Evolutionary conservation across 2,888 invertebrate genomes (phyloP).

Genomic region (Diabrotica balteata): DNA sequence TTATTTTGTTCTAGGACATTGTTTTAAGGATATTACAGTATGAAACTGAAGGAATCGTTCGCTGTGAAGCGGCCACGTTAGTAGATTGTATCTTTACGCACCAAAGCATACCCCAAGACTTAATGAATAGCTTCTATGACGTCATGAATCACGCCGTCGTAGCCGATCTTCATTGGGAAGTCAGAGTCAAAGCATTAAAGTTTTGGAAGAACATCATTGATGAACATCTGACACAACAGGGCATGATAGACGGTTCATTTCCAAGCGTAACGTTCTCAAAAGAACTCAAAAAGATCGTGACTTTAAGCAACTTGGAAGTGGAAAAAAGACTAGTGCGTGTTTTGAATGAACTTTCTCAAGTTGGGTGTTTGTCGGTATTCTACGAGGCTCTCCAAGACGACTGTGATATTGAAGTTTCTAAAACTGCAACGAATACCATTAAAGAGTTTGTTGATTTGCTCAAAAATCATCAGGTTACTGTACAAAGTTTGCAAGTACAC

Average conservation of each 20-base stretch:
- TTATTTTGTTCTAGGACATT: constrained; percentile 55
- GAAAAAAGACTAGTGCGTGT: constrained; percentile 70
- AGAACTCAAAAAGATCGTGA: constrained; percentile 79
- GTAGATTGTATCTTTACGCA: constrained; percentile 72
- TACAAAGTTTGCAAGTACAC: constrained; percentile 47
- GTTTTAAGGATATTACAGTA: constrained; percentile 67
- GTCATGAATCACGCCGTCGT: constrained; percentile 73
- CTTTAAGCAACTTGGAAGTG: constrained; percentile 72
- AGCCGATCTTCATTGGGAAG: constrained; percentile 83
- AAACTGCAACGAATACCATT: constrained; percentile 66
- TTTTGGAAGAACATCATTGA: constrained; percentile 77
- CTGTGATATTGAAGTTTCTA: constrained; percentile 75
- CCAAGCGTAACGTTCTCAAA: constrained; percentile 82
- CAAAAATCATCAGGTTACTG: constrained; percentile 64
- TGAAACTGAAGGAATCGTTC: constrained; percentile 80
- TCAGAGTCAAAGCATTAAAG: constrained; percentile 73
- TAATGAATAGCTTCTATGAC: constrained; percentile 65
- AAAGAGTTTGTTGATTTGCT: constrained; percentile 65
- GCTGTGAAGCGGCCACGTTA: constrained; percentile 74
- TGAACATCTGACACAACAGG: constrained; percentile 73
- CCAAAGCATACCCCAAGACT: constrained; percentile 65
- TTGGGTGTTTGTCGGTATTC: constrained; percentile 75
- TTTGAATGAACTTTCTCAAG: constrained; percentile 70
- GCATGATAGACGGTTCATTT: constrained; percentile 84
- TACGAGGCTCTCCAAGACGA: constrained; percentile 72